phyloP scores from a whole-genome alignment of 2,113 vertebrate species.

The Cheilinus undulatus region DNA sequence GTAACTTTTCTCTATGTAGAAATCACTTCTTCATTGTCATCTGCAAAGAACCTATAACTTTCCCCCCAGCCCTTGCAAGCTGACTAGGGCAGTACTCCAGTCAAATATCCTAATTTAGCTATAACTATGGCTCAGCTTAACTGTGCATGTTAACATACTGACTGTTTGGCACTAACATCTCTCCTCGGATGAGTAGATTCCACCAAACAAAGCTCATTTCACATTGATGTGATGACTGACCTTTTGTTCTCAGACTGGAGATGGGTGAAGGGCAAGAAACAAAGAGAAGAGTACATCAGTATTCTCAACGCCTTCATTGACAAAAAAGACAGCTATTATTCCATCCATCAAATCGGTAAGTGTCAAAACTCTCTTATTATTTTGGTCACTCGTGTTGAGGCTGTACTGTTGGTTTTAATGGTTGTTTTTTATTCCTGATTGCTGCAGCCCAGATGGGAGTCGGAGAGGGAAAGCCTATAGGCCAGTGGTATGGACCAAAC shows the following conservation, averaged over 20 bases:
- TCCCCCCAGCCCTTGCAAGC: too few relatives aligned
- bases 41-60: too few relatives aligned
- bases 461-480: conserved; percentile 97
- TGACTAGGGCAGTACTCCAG: too few relatives aligned
- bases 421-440: conserved; percentile 9
- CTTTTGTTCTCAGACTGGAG: conserved; percentile 89
- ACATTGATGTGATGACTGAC: conserved; percentile 16
- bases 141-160: too few relatives aligned
- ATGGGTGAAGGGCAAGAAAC: conserved; percentile 89
- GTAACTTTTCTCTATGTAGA: too few relatives aligned
- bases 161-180: conserved; percentile 42
- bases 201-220: conserved; percentile 7
- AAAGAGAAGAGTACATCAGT: conserved; percentile 89
- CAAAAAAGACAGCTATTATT: conserved; percentile 98
- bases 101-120: too few relatives aligned
- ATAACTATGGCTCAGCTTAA: too few relatives aligned
- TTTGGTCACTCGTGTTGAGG: too few relatives aligned
- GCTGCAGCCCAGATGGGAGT: conserved; percentile 98
- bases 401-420: not conserved
- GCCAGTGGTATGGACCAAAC: conserved; percentile 99
- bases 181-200: conserved; percentile 5
- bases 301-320: conserved; percentile 96
- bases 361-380: not conserved
- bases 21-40: too few relatives aligned
- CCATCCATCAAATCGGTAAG: conserved; percentile 98